Base-by-base conservation (phyloP, 2,797 vertebrate genomes). In the Chaetodon trifasciatus region DNA sequence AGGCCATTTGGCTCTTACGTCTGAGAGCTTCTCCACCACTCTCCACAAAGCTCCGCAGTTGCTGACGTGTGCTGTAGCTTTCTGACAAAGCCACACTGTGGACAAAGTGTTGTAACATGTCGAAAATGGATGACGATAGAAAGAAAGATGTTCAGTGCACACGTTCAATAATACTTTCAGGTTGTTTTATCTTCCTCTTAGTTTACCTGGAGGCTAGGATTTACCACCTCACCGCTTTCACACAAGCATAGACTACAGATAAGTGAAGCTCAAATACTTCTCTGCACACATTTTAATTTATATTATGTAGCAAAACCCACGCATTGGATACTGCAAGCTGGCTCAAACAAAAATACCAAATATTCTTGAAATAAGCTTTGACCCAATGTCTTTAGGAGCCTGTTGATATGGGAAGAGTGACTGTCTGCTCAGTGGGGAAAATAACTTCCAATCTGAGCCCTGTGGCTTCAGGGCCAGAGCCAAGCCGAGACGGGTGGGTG, bases 401-500 rank as follows among this genome's bases (percentile, higher is more conserved):
- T 21, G 56, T 57, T 71, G 77, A 70, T 61, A 50, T 73, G 64
- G 72, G 71, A 75, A 28, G 44, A 74, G 75, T 79, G 86, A 71
- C 81, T 76, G 62, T 13, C 42, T 19, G 37, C 86, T 82, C 55
- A 15, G 76, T 67, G 68, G 78, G 73, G 60, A 72, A 84, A 84
- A 80, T 79, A 85, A 79, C 83, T 79, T 85, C 84, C 86, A 85
- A 81, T 83, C 81, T 87, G 73, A 89, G 78, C 62, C 72, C 66
- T 5, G 62, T 88, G 23, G 85, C 90, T 90, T 76, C 81, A 67
- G 90, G 84, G 91, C 79, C 28, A 8, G 46, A 81, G 75, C 55
- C 82, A 65, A 76, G 79, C 76, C 32, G 74, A 58, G 88, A 74
- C 2, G 70, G 64, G 79, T 82, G 86, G 75, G 70, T 74, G 86